These are phyloP conservation scores for Dasypolia templi DNA, from an alignment of 2,888 invertebrate genomes.

Conservation along the genomic window DNA sequence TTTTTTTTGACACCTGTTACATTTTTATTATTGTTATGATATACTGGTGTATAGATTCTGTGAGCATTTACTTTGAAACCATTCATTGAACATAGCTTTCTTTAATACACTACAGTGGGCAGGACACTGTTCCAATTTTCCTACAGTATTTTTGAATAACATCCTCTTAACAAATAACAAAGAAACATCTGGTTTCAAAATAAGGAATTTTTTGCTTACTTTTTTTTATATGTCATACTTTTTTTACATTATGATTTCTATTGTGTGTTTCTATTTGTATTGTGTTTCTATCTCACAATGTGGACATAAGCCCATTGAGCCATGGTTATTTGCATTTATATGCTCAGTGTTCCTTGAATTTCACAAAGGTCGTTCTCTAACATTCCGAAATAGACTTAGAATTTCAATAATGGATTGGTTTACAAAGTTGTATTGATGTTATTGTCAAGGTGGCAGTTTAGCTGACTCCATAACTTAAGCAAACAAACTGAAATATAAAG, in stretches of 20 bases:
- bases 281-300: background rate
- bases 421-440: no score
- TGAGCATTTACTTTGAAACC: background rate
- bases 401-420: no score
- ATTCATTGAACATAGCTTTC: background rate
- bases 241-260: background rate
- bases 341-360: constrained; percentile 36
- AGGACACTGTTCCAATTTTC: background rate
- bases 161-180: background rate
- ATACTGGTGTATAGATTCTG: background rate
- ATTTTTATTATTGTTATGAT: background rate
- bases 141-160: background rate
- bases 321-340: constrained; percentile 2
- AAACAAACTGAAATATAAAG: background rate
- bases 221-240: no score
- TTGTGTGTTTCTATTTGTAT: background rate
- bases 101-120: background rate
- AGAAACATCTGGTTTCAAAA: background rate
- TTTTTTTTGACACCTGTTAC: constrained; percentile 15
- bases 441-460: background rate
- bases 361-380: constrained; percentile 36
- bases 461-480: background rate
- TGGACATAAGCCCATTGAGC: constrained; percentile 2
- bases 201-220: background rate
- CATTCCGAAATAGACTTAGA: constrained; percentile 1